Base-by-base conservation (phyloP, 2,797 vertebrate species). In the Onychomys torridus region DNA sequence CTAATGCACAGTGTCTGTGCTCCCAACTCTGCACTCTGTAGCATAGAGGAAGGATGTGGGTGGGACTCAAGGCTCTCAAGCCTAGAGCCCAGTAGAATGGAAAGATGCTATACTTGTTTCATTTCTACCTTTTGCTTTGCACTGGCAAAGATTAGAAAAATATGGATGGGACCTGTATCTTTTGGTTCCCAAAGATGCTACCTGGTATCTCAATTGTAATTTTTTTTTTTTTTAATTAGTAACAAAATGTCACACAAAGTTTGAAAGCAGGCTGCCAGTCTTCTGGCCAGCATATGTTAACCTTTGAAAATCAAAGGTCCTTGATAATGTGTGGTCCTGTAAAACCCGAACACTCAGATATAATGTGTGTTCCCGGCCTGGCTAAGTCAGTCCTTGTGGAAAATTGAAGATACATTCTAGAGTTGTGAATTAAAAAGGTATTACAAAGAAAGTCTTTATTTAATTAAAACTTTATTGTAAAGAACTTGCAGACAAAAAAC, bases 371-470 rank as follows among this genome's bases (percentile, higher is more conserved):
- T 65, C 55, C 43, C 85, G 71, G 40, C 34, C 43, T 55, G 37
- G 29, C 75, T 40, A 29, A 63, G 61, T 61, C 16, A 55, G 75
- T 76, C 25, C 6, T 92, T 84, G 23, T 63, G 63, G 79, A 91
- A 97, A 93, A 23, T 0, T 69, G 65, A 93, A 97, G 92, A 93
- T 5, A 9, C 14, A 11, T 85, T 83, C 29, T 19, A 95, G 37
- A 95, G 79, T 77, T 81, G 8, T 95, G 92, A 37, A 61, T 25
- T 17, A 57, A 89, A 29, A 81, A 78, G 78, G 63, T 97, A 59
- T 49, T 78, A 57, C 94, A 89, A 59, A 63, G 55, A 85, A 85
- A 85, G 29, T 49, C 40, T 49, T 8, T 34, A n/a, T 65, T 84
- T 1, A 65, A 67, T 67, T 49, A 14, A 85, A 49, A 67, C 32